A percentile compares a stretch with the other conserved stretches of the same genome.
Conservation (phyloP, 2,888 invertebrate species). For the Panzeria rudis region DNA sequence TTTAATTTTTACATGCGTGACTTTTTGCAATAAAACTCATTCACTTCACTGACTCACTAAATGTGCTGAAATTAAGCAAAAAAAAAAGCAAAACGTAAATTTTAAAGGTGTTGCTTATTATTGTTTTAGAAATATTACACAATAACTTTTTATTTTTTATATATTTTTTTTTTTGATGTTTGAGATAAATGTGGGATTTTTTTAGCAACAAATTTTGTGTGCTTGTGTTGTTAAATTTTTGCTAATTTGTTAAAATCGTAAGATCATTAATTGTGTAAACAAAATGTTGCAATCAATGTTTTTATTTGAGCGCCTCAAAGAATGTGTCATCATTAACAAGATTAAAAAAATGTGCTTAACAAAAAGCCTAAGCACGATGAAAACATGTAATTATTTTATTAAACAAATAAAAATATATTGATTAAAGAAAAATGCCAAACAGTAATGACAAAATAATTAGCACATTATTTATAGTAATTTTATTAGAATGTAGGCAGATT, state of each 20-base stretch:
- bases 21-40: slow-evolving; percentile 60
- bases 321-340: slow-evolving; percentile 42
- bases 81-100: background rate
- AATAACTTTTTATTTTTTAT: slow-evolving; percentile 16
- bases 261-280: slow-evolving; percentile 48
- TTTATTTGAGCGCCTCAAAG: slow-evolving; percentile 1
- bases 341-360: background rate
- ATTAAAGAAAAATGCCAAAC: background rate
- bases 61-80: background rate
- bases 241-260: slow-evolving; percentile 56
- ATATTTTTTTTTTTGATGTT: slow-evolving; percentile 1
- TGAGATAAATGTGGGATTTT: slow-evolving; percentile 38
- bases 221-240: slow-evolving; percentile 31
- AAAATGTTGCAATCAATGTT: slow-evolving; percentile 43
- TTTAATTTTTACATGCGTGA: slow-evolving; percentile 55
- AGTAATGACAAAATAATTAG: slow-evolving; percentile 9
- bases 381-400: slow-evolving; percentile 8
- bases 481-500: too few relatives aligned
- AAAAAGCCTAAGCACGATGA: background rate
- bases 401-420: slow-evolving; percentile 2
- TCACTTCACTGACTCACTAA: slow-evolving; percentile 23
- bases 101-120: slow-evolving; percentile 51
- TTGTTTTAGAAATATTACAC: slow-evolving; percentile 47
- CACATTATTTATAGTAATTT: background rate
- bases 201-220: background rate